Conservation (phyloP, 1,140 invertebrate species). For the Euwallacea similis region DNA sequence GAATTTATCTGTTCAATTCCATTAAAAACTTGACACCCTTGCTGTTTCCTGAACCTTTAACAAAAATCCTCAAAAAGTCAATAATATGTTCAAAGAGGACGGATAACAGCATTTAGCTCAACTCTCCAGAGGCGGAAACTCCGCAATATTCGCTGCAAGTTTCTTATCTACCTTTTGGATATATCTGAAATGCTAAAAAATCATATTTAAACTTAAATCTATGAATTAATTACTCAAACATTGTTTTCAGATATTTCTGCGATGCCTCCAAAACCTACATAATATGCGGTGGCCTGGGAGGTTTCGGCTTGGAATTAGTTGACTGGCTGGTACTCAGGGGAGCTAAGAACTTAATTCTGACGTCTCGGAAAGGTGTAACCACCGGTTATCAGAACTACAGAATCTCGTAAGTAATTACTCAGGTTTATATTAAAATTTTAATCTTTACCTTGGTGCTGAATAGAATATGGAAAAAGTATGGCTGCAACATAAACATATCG, state of each 20-base stretch:
- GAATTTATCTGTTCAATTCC: no score
- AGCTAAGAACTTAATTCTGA: constrained; percentile 75
- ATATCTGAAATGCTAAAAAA: no score
- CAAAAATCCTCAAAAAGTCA: no score
- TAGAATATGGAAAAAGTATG: constrained; percentile 61
- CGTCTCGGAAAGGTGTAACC: constrained; percentile 73
- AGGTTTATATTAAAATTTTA: background rate
- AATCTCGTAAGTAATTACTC: constrained; percentile 56
- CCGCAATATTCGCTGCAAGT: no score
- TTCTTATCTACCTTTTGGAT: no score
- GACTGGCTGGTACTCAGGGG: constrained; percentile 86
- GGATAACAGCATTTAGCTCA: no score
- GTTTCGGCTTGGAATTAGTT: constrained; percentile 86
- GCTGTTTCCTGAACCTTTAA: no score
- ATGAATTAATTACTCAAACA: background rate
- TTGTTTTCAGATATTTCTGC: constrained; percentile 42
- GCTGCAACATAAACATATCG: constrained; percentile 56
- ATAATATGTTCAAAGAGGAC: no score
- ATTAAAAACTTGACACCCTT: no score
- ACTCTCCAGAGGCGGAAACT: no score
- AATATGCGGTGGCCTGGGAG: constrained; percentile 77
- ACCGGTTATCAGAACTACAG: constrained; percentile 78
- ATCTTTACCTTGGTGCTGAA: background rate
- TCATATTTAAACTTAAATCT: background rate
- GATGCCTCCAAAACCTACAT: constrained; percentile 60